Base-by-base conservation (phyloP, 2,113 vertebrate genomes). In the Mustelus asterias region DNA sequence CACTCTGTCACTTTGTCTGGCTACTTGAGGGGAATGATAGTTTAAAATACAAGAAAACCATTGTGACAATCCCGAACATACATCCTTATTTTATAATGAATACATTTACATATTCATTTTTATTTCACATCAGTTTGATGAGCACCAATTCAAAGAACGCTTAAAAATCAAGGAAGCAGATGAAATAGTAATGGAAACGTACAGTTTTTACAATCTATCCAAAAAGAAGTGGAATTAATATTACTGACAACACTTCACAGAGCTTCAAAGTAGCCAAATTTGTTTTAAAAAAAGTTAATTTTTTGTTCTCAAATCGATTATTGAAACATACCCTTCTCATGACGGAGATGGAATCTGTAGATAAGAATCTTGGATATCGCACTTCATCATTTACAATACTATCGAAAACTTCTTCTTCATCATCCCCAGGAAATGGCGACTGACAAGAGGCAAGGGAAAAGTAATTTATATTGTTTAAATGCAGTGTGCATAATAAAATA, bases 341-440 rank as follows among this genome's bases (percentile, higher is more conserved):
- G 97, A 99, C 99, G 96, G 99, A 99, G 97, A 99, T 99, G 96
- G 99, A 98, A 97, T 99, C 99, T 94, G 99, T 99, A 48, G 99
- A 99, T 96, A 99, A 98, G 96, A 99, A 99, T 37, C 99, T 97
- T 96, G 99, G 99, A 96, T 99, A 99, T 96, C 99, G 98, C 96
- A 99, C 99, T 98, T 99, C 99, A 97, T 99, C 99, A 65, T 99
- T 99, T 96, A 99, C 99, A 96, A 99, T 99, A 97, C 99, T 99
- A 98, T 99, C 99, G 97, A 99, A 99, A 96, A 99, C 99, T 96
- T 99, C 99, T 96, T 99, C 99, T 98, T 99, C 99, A 96, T 99
- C 99, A 96, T 99, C 99, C 78, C 99, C 99, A 95, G 99, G 99
- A 96, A 99, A 99, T 63, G 99, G 99, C 90, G 99, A 99, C 99